A percentile compares a stretch with the other conserved stretches of the same genome.
Conservation (phyloP, 2,113 vertebrate genomes). For the Porphyrio hochstetteri region DNA sequence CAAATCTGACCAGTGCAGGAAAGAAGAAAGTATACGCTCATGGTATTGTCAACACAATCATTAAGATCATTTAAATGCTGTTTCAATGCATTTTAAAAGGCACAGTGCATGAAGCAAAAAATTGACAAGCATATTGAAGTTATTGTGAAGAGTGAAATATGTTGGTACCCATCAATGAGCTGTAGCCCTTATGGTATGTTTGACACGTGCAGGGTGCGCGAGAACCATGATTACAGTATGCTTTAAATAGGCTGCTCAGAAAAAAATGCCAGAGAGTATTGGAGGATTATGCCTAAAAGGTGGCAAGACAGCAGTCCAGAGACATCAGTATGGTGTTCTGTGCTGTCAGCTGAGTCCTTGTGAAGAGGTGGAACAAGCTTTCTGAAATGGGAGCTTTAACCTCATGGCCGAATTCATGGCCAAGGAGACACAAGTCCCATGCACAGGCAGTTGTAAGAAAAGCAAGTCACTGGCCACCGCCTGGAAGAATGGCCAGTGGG, state of each 20-base stretch:
- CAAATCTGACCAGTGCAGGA: neutral
- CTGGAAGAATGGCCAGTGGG: neutral
- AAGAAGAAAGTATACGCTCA: neutral
- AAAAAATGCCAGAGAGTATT: neutral
- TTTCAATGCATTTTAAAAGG: neutral
- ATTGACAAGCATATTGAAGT: neutral
- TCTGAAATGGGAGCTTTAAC: neutral
- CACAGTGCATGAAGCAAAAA: neutral
- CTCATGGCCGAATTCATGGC: rapidly evolving
- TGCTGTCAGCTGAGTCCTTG: neutral
- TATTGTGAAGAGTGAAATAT: neutral
- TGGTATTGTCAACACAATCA: neutral
- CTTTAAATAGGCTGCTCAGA: neutral
- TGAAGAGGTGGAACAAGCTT: neutral
- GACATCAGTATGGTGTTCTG: neutral
- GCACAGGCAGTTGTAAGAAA: neutral
- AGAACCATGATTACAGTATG: neutral
- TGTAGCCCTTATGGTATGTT: neutral
- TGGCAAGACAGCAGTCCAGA: neutral
- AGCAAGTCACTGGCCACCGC: neutral
- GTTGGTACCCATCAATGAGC: neutral
- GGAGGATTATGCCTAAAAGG: neutral
- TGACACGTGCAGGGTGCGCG: neutral
- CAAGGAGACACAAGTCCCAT: neutral
- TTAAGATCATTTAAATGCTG: neutral